Evolutionary conservation across 2,888 invertebrate genomes (phyloP).

Genomic region (Tenthredo amoena): DNA sequence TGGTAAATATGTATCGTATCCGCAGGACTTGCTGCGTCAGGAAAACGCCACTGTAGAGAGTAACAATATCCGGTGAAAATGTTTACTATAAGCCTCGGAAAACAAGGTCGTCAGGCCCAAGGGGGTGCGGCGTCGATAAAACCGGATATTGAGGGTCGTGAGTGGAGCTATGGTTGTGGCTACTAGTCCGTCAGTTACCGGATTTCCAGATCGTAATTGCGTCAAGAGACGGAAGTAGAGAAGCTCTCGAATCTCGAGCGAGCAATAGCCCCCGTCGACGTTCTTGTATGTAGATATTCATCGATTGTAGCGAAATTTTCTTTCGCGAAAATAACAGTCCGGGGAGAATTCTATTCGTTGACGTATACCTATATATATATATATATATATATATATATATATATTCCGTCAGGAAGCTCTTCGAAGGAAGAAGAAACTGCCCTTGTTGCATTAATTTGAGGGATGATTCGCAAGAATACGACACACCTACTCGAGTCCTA

Average conservation of each 20-base stretch:
- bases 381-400: too few relatives aligned
- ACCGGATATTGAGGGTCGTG: slow-evolving; percentile 41
- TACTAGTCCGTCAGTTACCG: slow-evolving; percentile 21
- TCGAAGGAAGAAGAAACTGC: too few relatives aligned
- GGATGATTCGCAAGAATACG: too few relatives aligned
- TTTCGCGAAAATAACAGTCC: background rate
- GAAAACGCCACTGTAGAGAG: background rate
- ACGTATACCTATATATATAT: too few relatives aligned
- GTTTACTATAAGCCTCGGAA: slow-evolving; percentile 27
- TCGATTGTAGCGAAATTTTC: background rate
- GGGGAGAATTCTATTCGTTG: background rate
- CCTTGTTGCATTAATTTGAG: too few relatives aligned
- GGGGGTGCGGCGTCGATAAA: slow-evolving; percentile 31
- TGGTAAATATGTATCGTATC: slow-evolving; percentile 17
- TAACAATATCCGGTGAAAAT: slow-evolving; percentile 46
- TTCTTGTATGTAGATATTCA: background rate
- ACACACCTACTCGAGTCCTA: too few relatives aligned
- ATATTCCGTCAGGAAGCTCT: too few relatives aligned
- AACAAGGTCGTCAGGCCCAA: slow-evolving; percentile 10
- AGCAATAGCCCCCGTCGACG: background rate
- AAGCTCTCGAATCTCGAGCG: background rate
- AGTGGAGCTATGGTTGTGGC: slow-evolving; percentile 20
- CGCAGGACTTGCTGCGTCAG: background rate
- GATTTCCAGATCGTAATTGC: slow-evolving; percentile 39
- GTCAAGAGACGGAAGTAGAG: slow-evolving; percentile 5